Evolutionary conservation across 2,113 vertebrate genomes (phyloP), one percentile per base, ranked within the genome.

Genomic region (Tyto alba): DNA sequence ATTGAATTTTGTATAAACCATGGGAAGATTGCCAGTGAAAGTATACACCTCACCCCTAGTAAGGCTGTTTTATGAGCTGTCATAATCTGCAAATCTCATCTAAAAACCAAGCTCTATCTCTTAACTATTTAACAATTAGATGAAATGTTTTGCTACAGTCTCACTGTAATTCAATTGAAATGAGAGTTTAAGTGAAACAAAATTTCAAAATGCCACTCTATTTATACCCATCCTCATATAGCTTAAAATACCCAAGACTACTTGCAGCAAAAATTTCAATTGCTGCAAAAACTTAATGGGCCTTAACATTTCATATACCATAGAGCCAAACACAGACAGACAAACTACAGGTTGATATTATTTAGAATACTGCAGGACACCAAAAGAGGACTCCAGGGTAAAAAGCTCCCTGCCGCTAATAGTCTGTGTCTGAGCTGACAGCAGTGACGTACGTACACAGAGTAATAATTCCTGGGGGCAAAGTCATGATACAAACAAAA

Each of bases 71-170:
- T 91, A 93, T 57, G 43, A 93, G 52, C 57, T 81, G 59, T 50
- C 72, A 43, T 25, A 90, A 71, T 88, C 57, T 38, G 57, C 85
- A 96, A 96, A 97, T 95, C 75, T 97, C 87, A 96, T 97, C 95
- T 96, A 90, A 96, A 96, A 90, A 94, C 41, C 1, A 3, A 98
- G 91, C 69, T 82, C 72, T 92, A 32, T 56, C 72, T 88, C 52
- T 53, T 73, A 96, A 83, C 40, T 86, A 71, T 83, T 96, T 91
- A 96, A 91, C 81, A 98, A 96, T 97, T 97, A 96, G 86, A 97
- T 97, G 7, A 94, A 94, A 94, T 72, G 69, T 71, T 96, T 96
- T 97, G 84, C 72, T 94, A 94, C 52, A 74, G 9, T 89, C 94
- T 93, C 69, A 82, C 45, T 63, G 63, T 79, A 90, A 84, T 92